Conservation (phyloP, 2,888 invertebrate genomes). For the Lucinisca nassula region DNA sequence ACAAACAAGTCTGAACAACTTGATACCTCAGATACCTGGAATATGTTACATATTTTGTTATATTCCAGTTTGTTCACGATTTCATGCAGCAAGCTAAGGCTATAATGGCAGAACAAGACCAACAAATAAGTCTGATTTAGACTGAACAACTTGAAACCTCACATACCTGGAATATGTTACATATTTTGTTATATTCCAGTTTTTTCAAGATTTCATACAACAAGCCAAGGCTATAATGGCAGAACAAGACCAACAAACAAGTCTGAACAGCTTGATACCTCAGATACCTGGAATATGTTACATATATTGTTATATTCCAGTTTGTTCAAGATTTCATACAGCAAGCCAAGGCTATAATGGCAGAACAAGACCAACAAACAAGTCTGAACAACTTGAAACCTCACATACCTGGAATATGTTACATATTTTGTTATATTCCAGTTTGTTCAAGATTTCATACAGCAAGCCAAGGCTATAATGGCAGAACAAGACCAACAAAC, state of each 20-base stretch:
- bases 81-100: slow-evolving; percentile 75
- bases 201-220: slow-evolving; percentile 77
- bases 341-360: slow-evolving; percentile 72
- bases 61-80: slow-evolving; percentile 78
- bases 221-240: slow-evolving; percentile 73
- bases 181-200: slow-evolving; percentile 63
- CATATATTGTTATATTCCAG: slow-evolving; percentile 63
- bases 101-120: slow-evolving; percentile 62
- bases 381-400: slow-evolving; percentile 77
- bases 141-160: slow-evolving; percentile 76
- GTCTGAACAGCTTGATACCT: slow-evolving; percentile 76
- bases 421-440: slow-evolving; percentile 58
- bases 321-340: slow-evolving; percentile 77
- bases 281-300: slow-evolving; percentile 81
- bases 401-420: slow-evolving; percentile 80
- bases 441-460: slow-evolving; percentile 79
- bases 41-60: slow-evolving; percentile 71
- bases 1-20: slow-evolving; percentile 68
- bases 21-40: slow-evolving; percentile 79
- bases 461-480: slow-evolving; percentile 72
- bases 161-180: slow-evolving; percentile 81
- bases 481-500: slow-evolving; percentile 54
- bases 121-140: slow-evolving; percentile 33
- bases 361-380: slow-evolving; percentile 49
- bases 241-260: slow-evolving; percentile 51